A percentile compares a stretch with the other conserved stretches of the same genome.
Evolutionary conservation across 2,888 invertebrate species (phyloP).

Genomic region (Disparrhopalites patrizii): DNA sequence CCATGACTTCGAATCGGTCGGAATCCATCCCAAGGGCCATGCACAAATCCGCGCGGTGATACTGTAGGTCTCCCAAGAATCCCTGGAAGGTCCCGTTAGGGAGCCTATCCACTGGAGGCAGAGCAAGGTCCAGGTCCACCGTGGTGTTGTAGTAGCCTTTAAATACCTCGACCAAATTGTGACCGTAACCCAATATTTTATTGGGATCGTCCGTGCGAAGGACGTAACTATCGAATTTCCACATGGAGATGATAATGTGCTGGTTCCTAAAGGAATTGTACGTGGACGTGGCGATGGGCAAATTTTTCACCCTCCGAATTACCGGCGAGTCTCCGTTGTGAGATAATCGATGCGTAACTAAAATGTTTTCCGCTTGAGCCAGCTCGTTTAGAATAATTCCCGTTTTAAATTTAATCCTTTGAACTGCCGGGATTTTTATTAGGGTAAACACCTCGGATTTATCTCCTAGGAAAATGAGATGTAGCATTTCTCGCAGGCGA

Average conservation of each 20-base stretch:
- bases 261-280: too few relatives aligned
- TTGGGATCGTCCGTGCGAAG: too few relatives aligned
- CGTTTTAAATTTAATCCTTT: neutral
- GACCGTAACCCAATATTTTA: neutral
- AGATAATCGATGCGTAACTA: neutral
- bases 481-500: neutral
- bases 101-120: neutral
- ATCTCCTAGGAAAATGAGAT: neutral
- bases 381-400: neutral
- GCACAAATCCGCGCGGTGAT: neutral
- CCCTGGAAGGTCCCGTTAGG: slow-evolving; percentile 18
- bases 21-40: neutral
- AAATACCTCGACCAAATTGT: neutral
- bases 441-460: too few relatives aligned
- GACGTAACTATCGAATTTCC: too few relatives aligned
- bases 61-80: neutral
- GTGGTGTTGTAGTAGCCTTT: neutral
- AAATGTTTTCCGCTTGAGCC: neutral
- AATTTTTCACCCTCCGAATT: neutral
- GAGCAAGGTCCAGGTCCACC: neutral
- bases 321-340: neutral
- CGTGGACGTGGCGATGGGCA: too few relatives aligned
- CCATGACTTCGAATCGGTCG: neutral
- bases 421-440: neutral
- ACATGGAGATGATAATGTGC: too few relatives aligned